Evolutionary conservation across 2,113 vertebrate species (phyloP), one percentile per base, ranked within the genome.

Genomic region (Centropus unirufus): DNA sequence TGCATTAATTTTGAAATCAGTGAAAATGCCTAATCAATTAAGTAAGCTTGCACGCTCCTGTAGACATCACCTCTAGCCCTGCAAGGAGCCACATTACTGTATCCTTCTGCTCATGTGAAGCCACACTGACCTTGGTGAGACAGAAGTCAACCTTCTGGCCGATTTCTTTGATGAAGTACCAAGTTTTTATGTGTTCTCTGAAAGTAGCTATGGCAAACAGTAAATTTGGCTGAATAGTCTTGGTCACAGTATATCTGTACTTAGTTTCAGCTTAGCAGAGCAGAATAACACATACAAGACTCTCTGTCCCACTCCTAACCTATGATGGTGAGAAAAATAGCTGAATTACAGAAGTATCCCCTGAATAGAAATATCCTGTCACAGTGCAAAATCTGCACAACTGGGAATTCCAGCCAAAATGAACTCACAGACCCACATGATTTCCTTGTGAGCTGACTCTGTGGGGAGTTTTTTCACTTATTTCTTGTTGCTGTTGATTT

Each of bases 311-410:
- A 34, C n/a, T 90, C 67, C 73, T 68, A 84, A 75, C 49, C 44
- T 76, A 81, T 78, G 62, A 93, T 93, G 72, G 46, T 95, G 86
- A 94, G 90, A 95, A 95, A 96, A 93, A 72, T 14, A 84, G 69
- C 69, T 91, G 81, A 97, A 93, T 94, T 97, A 95, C 92, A 79
- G 93, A 95, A 96, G 90, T 95, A 78, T 49, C 83, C 87, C 90
- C 86, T 84, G 80, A 87, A 87, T 73, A 89, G 72, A 95, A 93
- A 86, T 86, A 88, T 93, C 83, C 86, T 92, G 66, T 94, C 92
- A 94, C 88, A 81, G 49, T 49, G 73, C 73, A 88, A 95, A 93
- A 75, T 92, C 57, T 84, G 64, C 66, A 92, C 32, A 1, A 72
- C 76, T 90, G 94, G 83, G 73, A 92, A 93, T 90, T 92, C 80